Evolutionary conservation across 1,140 invertebrate species (phyloP), one percentile per base, ranked within the genome.

Genomic region (Cyclina sinensis): DNA sequence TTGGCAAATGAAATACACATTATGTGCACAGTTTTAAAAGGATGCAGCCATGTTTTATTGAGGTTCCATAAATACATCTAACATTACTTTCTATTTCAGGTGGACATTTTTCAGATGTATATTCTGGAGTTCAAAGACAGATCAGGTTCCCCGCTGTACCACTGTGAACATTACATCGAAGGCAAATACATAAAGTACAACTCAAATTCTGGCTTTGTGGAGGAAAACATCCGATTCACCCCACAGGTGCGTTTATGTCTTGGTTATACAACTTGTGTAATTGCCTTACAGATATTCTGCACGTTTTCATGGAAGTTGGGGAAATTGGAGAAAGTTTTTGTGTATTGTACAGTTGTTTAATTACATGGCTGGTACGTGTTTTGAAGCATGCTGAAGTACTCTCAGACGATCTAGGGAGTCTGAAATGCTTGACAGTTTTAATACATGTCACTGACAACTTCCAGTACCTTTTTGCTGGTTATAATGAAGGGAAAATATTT

Each of bases 131-230:
- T 97, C 91, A 92, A 94, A 21, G 93, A 97, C 37, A 90, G 96
- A 54, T 94, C 94, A 12, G 96, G 95, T 0, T 94, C 94, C 43
- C 96, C 96, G 7, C 90, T 97, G 1, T 97, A 95, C 92, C 97
- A 97, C 90, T 92, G 97, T 74, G 97, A 97, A 92, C 96, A 97
- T 90, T 97, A 95, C 91, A 97, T 97, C 73, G 96, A 97, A 70
- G 96, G 97, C 21, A 92, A 96, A 37, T 97, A 97, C 91, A 96
- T 96, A 80, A 97, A 97, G 92, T 97, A 97, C 93, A 97, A 97
- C 92, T 97, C 96, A 5, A 97, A 97, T 92, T 97, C 96, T 65
- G 97, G 97, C 30, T 97, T 96, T 94, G 96, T 97, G 2, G 96
- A 96, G 32, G 96, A 96, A 48, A 94, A 95, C 18, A 84, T 95